These are phyloP conservation scores for Pseudorectes ferrugineus DNA, from an alignment of 2,113 vertebrate species.

Conservation along the genomic window DNA sequence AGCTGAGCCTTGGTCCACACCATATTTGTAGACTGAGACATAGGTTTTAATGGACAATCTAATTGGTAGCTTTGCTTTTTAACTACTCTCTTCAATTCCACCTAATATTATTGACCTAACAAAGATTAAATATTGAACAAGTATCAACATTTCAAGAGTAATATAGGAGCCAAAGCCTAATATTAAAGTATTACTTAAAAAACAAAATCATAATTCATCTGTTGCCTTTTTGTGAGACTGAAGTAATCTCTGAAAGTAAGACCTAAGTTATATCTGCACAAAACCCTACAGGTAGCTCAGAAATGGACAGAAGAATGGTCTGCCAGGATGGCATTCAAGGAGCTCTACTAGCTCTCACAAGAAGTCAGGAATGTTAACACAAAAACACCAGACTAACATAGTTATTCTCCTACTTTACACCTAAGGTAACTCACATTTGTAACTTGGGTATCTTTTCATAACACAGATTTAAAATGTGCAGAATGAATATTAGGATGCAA, in stretches of 20 bases:
- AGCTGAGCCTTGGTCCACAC: neutral
- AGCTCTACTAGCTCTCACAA: neutral
- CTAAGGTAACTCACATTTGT: neutral
- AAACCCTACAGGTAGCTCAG: neutral
- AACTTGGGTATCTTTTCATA: neutral
- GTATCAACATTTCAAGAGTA: neutral
- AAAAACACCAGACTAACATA: neutral
- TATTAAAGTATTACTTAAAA: neutral
- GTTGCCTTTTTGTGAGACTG: neutral
- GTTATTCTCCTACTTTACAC: neutral
- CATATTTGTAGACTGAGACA: neutral
- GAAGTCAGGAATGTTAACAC: neutral
- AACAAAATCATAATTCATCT: neutral
- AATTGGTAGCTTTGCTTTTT: neutral
- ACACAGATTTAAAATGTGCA: neutral
- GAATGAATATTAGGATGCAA: neutral
- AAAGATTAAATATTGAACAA: neutral
- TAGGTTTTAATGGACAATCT: neutral
- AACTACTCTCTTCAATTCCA: neutral
- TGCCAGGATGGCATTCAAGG: neutral
- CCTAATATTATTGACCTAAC: neutral
- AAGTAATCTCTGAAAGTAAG: neutral
- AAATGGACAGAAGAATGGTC: neutral
- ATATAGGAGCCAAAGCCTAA: neutral
- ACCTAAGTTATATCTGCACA: neutral